Evolutionary conservation across 2,797 vertebrate species (phyloP), one percentile per base, ranked within the genome.

Genomic region (Fistularia tabacaria): DNA sequence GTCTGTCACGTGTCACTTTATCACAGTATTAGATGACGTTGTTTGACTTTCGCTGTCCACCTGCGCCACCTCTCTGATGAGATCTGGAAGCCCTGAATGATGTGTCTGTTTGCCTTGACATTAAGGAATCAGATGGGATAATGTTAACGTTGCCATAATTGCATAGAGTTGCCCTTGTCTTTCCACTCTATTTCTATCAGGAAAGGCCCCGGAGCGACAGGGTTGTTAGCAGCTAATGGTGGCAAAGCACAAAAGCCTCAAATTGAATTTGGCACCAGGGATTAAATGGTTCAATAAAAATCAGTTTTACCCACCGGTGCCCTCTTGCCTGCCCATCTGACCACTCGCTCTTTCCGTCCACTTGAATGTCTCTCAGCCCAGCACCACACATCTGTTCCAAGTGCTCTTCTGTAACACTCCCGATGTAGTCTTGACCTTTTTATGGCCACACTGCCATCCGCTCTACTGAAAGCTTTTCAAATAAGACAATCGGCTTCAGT

Each of bases 261-360:
- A 84, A 87, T 87, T 77, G 73, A 52, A 58, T 79, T 80, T 77
- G 76, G 74, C 80, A 75, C 66, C 11, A 38, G 66, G 66, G 82
- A 82, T 77, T 77, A 63, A 83, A 73, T 60, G 71, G 79, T 76
- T 84, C 77, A 83, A 77, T 85, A 74, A 80, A 80, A 84, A 77
- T 77, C 72, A 0, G 67, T 78, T 83, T 81, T 80, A 66, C 42
- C 64, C 70, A 56, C 49, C 46, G 6, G 66, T 73, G 62, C 74
- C 64, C 62, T 49, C 13, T 66, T 60, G 69, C 51, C 69, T 64
- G 49, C 51, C 75, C 52, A 41, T 52, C 57, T 50, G 41, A 50
- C 57, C 57, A 54, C 54, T 54, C 38, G 14, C 49, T 64, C 54
- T 44, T 40, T 60, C 61, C 44, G 62, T 61, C 62, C 44, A 54